A percentile compares a stretch with the other conserved stretches of the same genome.
Evolutionary conservation across 2,888 invertebrate genomes (phyloP).

Genomic region (Leptinotarsa haldemani): DNA sequence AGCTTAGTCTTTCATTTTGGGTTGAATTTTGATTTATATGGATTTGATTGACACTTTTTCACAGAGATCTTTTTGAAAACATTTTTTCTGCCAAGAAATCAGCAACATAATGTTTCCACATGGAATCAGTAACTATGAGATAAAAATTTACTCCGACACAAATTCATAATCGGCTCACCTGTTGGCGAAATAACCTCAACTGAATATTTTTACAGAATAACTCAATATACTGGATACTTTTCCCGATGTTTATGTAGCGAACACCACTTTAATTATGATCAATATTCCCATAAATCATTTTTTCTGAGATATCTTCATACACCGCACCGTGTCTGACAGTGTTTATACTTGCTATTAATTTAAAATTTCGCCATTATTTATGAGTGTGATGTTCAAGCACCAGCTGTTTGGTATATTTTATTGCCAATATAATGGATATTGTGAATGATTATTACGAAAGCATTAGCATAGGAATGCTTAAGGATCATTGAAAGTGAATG

Average conservation of each 20-base stretch:
- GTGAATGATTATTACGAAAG: slow-evolving; percentile 17
- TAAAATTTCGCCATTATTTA: slow-evolving; percentile 22
- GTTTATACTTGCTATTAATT: slow-evolving; percentile 22
- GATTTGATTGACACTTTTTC: too few relatives aligned
- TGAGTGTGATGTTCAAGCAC: slow-evolving; percentile 23
- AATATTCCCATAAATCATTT: slow-evolving; percentile 4
- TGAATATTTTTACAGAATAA: too few relatives aligned
- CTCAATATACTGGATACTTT: not conserved
- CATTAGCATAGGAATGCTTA: not conserved
- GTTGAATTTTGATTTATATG: too few relatives aligned
- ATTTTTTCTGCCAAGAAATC: too few relatives aligned
- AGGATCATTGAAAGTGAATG: not conserved
- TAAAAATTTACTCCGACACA: too few relatives aligned
- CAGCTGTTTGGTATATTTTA: slow-evolving; percentile 28
- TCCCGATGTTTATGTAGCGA: not conserved
- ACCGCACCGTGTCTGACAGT: slow-evolving; percentile 11
- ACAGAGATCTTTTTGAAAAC: too few relatives aligned
- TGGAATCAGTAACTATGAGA: too few relatives aligned
- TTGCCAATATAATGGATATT: slow-evolving; percentile 29
- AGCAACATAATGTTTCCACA: too few relatives aligned
- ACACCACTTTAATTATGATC: not conserved
- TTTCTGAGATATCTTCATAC: not conserved
- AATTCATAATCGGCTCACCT: too few relatives aligned
- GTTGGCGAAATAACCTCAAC: too few relatives aligned
- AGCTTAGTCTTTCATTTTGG: too few relatives aligned